These are phyloP conservation scores for Cochlearius cochlearius DNA, from an alignment of 2,113 vertebrate genomes.

Conservation along the genomic window DNA sequence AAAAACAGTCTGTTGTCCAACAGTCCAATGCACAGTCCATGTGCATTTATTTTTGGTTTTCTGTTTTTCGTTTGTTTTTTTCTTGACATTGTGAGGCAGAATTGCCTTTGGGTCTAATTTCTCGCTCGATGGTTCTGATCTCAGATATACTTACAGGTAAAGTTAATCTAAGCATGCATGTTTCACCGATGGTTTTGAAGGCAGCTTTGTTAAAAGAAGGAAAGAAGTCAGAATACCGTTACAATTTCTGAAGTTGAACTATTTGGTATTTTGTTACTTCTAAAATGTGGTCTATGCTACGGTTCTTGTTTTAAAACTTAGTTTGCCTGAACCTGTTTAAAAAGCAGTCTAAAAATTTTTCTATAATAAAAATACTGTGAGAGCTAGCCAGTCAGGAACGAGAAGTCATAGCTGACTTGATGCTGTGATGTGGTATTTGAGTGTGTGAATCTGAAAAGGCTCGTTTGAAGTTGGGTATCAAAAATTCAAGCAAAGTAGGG, in stretches of 20 bases:
- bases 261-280: neutral
- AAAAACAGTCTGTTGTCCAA: neutral
- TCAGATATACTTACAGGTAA: neutral
- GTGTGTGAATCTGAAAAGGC: neutral
- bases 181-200: neutral
- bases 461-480: neutral
- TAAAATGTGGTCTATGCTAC: neutral
- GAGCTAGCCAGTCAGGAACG: neutral
- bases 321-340: neutral
- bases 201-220: neutral
- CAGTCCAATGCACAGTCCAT: accelerated
- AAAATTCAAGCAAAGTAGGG: neutral
- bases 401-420: neutral
- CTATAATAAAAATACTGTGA: neutral
- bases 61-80: neutral
- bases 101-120: neutral
- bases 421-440: neutral
- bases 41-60: neutral
- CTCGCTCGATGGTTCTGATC: neutral
- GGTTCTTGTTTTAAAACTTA: neutral
- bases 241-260: neutral
- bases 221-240: neutral
- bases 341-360: neutral
- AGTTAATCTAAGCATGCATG: neutral
- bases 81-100: neutral